A percentile compares a stretch with the other conserved stretches of the same genome.
Conservation (phyloP, 2,797 vertebrate species). For the Lithobates pipiens region DNA sequence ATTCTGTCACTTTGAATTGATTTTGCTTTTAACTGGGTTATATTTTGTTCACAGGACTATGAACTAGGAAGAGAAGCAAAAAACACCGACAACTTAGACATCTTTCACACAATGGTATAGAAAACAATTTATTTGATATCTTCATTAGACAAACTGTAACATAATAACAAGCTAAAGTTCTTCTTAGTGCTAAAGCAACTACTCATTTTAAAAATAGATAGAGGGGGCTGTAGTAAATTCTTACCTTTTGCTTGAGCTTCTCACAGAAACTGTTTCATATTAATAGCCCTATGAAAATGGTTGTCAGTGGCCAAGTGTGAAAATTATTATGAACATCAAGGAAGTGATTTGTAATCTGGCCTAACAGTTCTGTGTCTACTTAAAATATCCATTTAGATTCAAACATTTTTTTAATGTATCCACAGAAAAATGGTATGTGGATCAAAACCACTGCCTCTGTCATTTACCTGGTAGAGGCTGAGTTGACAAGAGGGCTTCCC, state of each 20-base stretch:
- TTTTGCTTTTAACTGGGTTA: constrained; percentile 32
- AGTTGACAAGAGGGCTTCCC: no score
- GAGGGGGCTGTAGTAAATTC: not conserved
- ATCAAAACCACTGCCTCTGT: no score
- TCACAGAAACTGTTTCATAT: not conserved
- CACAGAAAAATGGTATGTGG: no score
- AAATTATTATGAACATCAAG: no score
- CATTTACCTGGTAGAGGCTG: no score
- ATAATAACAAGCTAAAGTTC: not conserved
- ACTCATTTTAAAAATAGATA: not conserved
- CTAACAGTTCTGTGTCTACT: no score
- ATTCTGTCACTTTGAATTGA: constrained; percentile 24
- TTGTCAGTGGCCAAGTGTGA: not conserved
- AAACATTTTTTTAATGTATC: no score
- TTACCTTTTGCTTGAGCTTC: not conserved
- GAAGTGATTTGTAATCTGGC: no score
- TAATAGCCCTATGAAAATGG: not conserved
- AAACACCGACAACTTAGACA: not conserved
- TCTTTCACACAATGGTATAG: not conserved
- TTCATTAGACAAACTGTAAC: not conserved
- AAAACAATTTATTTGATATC: not conserved
- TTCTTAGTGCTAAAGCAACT: not conserved
- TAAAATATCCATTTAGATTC: no score
- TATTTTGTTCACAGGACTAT: not conserved
- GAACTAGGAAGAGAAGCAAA: constrained; percentile 15